Conservation (phyloP, 2,113 vertebrate species). For the Chamaea fasciata region DNA sequence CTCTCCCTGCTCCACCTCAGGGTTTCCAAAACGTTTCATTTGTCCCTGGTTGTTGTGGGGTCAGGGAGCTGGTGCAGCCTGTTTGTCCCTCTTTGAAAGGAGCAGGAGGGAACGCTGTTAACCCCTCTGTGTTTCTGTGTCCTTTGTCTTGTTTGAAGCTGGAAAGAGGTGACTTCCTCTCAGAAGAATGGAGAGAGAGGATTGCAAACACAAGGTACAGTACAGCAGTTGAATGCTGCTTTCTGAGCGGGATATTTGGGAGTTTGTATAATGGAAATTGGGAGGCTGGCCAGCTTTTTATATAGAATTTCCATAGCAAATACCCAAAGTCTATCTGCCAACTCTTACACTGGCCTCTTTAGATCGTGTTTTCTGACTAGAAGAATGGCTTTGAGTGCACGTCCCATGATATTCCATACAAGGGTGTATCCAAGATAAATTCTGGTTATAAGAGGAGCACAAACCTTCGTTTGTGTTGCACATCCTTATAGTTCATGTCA, state of each 20-base stretch:
- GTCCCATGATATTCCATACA: neutral
- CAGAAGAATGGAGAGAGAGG: conserved; percentile 96
- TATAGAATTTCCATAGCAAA: conserved; percentile 62
- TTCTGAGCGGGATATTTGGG: conserved; percentile 5
- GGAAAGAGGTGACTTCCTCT: conserved; percentile 97
- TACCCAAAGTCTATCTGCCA: conserved; percentile 4
- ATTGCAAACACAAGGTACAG: conserved; percentile 96
- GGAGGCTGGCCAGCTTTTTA: conserved; percentile 44
- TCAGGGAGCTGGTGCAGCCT: neutral
- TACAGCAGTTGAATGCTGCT: neutral
- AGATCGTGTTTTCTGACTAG: neutral
- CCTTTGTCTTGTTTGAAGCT: conserved; percentile 75
- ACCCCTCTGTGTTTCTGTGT: neutral
- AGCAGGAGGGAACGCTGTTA: neutral
- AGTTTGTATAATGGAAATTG: conserved; percentile 40
- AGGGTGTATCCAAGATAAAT: conserved; percentile 8
- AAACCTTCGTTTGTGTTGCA: neutral
- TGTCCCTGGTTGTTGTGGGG: neutral
- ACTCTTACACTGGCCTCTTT: neutral
- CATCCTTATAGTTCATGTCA: neutral
- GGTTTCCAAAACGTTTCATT: neutral
- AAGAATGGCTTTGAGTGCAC: neutral
- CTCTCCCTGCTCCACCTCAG: neutral
- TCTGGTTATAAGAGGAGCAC: neutral
- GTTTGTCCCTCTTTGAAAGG: neutral